These are phyloP conservation scores for Acanthopleura granulata DNA, from an alignment of 2,888 invertebrate genomes.

Conservation along the genomic window DNA sequence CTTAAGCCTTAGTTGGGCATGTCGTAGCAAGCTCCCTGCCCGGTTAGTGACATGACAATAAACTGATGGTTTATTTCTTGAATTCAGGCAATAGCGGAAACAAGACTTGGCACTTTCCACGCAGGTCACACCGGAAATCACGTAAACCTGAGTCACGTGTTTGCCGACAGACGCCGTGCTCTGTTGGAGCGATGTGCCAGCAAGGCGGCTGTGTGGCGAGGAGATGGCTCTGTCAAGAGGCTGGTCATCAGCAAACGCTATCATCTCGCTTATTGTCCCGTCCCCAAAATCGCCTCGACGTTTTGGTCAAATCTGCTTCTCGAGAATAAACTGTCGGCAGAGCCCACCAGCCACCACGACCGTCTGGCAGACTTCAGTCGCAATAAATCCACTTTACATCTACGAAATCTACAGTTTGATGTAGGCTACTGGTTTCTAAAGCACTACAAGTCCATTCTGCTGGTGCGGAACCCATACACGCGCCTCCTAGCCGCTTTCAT, in stretches of 20 bases:
- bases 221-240: background rate
- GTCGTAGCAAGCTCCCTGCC: too few relatives aligned
- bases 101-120: too few relatives aligned
- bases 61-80: too few relatives aligned
- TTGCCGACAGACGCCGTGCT: background rate
- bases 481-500: background rate
- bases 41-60: too few relatives aligned
- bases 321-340: background rate
- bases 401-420: background rate
- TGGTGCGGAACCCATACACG: background rate
- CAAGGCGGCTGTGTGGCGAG: background rate
- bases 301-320: background rate
- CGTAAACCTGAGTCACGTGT: background rate
- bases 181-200: background rate
- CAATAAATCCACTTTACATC: background rate
- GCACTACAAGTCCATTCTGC: background rate
- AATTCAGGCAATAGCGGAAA: too few relatives aligned
- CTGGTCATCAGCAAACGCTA: background rate
- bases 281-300: background rate
- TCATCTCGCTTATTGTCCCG: background rate
- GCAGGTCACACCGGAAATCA: too few relatives aligned
- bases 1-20: too few relatives aligned
- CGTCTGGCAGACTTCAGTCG: background rate
- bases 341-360: background rate
- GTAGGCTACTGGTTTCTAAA: conserved; percentile 1